Evolutionary conservation across 2,797 vertebrate genomes (phyloP), one percentile per base, ranked within the genome.

Genomic region (Discoglossus pictus): DNA sequence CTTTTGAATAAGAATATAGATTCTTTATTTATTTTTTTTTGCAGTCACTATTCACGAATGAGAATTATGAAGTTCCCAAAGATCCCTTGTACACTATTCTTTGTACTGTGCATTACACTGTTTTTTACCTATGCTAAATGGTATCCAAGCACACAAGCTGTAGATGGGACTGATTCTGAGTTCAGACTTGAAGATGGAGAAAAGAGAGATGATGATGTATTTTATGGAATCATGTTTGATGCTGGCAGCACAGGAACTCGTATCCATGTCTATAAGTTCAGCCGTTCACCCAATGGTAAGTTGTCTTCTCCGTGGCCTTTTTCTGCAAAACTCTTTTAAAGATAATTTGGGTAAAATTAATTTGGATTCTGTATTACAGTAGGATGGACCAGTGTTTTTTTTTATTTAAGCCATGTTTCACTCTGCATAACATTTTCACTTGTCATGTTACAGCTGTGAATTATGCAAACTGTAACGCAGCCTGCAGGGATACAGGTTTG

Each of bases 161-260:
- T 78, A 1, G 47, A 75, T 66, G 54, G 65, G 72, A 73, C 80
- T 1, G 78, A 72, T 4, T 68, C 65, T 2, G 75, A 63, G 10
- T 46, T 68, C 0, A 75, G 70, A 25, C 43, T 53, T 9, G 47
- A 3, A 65, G 48, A 47, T n/a, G 73, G 50, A 9, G 80, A 80
- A 11, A 46, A 7, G 6, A 50, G 38, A 1, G 31, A 54, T 3
- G 69, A 65, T 2, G 84, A 73, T 0, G 68, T 89, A 75, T 92
- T 89, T 76, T 98, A 94, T 5, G 93, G 94, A 8, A 89, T 98
- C 76, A 97, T 98, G 93, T 94, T 98, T 70, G 97, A 99, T 0
- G 96, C 94, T 0, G 96, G 97, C 42, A 98, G 96, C 86, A 98
- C 96, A 0, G 97, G 97, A 44, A 98, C 95, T 46, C 87, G 96